phyloP scores from a whole-genome alignment of 2,113 vertebrate species.

The Vicugna pacos region DNA sequence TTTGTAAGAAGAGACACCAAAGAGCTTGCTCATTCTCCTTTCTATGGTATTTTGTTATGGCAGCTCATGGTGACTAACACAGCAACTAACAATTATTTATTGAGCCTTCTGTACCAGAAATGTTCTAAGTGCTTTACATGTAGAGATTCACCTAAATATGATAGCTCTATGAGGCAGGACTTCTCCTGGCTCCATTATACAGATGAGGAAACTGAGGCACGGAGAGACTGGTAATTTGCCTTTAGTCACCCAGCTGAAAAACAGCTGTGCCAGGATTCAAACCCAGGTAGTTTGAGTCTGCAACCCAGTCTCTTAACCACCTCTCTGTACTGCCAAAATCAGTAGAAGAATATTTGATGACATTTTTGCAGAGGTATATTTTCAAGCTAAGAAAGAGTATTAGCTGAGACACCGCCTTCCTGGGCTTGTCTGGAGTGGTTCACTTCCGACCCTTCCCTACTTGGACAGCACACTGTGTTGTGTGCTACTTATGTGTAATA shows the following conservation, averaged over 20 bases:
- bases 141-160: background rate
- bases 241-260: background rate
- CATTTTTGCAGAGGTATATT: background rate
- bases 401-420: too few species aligned
- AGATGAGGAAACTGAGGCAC: background rate
- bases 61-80: background rate
- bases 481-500: too few species aligned
- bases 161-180: background rate
- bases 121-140: fast-evolving
- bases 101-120: background rate
- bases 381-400: background rate
- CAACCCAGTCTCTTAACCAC: background rate
- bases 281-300: background rate
- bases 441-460: too few species aligned
- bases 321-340: background rate
- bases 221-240: background rate
- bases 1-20: background rate
- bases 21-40: background rate
- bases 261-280: background rate
- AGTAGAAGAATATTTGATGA: background rate
- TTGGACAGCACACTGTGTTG: too few species aligned
- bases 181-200: background rate
- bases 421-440: too few species aligned
- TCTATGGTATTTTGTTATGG: background rate
- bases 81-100: too few species aligned